A percentile compares a stretch with the other conserved stretches of the same genome.
Conservation (phyloP, 2,888 invertebrate genomes). For the Sisyra nigra region DNA sequence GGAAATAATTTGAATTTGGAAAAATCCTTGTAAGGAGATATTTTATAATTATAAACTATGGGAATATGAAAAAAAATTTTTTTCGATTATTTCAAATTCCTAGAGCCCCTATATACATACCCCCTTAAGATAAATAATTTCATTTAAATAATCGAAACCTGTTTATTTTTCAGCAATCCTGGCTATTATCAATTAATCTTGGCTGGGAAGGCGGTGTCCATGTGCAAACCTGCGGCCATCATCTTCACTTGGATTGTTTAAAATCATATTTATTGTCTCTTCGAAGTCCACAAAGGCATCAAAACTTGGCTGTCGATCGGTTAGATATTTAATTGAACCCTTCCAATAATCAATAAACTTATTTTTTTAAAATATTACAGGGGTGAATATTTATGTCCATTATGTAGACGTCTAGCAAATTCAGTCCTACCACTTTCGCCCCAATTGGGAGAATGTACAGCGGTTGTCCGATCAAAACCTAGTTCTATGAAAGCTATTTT, state of each 20-base stretch:
- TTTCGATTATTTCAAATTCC: too few species aligned
- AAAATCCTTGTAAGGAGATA: too few species aligned
- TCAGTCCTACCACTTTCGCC: conserved; percentile 75
- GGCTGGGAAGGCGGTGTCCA: conserved; percentile 88
- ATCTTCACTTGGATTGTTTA: conserved; percentile 88
- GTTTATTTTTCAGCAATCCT: conserved; percentile 40
- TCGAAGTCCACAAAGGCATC: conserved; percentile 57
- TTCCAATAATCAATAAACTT: too few species aligned
- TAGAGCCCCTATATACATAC: too few species aligned
- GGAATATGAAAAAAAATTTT: too few species aligned
- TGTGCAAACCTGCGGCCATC: conserved; percentile 93
- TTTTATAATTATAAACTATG: too few species aligned
- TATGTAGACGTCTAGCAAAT: conserved; percentile 85
- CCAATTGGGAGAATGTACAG: conserved; percentile 46
- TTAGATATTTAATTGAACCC: conserved; percentile 26
- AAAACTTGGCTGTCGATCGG: conserved; percentile 53
- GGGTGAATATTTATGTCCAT: conserved; percentile 87
- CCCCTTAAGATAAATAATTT: too few species aligned
- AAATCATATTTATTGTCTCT: conserved; percentile 80
- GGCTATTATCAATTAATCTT: conserved; percentile 62
- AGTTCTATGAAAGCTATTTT: conserved; percentile 30
- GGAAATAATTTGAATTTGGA: too few species aligned
- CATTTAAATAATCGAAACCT: too few species aligned
- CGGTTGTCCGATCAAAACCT: conserved; percentile 42
- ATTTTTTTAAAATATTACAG: conserved; percentile 20